Base-by-base conservation (phyloP, 2,797 vertebrate species). In the Gobio occitaniae region DNA sequence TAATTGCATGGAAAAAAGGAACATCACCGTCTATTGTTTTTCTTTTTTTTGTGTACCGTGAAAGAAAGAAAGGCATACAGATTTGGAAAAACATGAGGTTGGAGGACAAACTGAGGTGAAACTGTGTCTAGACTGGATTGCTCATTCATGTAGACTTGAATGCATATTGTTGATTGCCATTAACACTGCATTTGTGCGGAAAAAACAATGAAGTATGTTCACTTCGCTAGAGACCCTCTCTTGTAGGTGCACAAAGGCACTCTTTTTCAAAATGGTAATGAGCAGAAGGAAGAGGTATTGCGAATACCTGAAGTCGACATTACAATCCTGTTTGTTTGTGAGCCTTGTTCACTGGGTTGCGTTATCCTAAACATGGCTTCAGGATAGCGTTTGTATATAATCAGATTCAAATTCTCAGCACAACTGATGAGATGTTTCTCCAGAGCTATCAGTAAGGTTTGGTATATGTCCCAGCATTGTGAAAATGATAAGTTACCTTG, bases 401-500 rank as follows among this genome's bases (percentile, higher is more conserved):
- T 78, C n/a, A 16, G 36, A 82, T 69, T 72, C 6, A 48, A 77
- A 74, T 36, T 50, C 61, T n/a, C 66, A 4, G 74, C 44, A 36
- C 36, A 70, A n/a, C 52, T 80, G 69, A 75, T 80, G 41, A 66
- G 29, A 36, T 21, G 38, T 86, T 66, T 81, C 44, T 29, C 36
- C 8, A 61, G 41, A 78, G 56, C 44, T 79, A n/a, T 86, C 63
- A 21, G 71, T 21, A 70, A 66, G 44, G 72, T 75, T 17, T 75
- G 32, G 61, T 80, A 32, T 8, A 32, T 63, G 19, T 47, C 47
- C 9, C 65, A 52, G 71, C 10, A 54, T 44, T 87, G 48, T 52
- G 68, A 61, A 68, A 81, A 76, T 87, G 54, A 81, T 76, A 77
- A 63, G 52, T 59, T 47, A 68, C 25, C 19, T 47, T 84, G 50